Base-by-base conservation (phyloP, 1,140 invertebrate species). In the Hylyphantes graminicola region DNA sequence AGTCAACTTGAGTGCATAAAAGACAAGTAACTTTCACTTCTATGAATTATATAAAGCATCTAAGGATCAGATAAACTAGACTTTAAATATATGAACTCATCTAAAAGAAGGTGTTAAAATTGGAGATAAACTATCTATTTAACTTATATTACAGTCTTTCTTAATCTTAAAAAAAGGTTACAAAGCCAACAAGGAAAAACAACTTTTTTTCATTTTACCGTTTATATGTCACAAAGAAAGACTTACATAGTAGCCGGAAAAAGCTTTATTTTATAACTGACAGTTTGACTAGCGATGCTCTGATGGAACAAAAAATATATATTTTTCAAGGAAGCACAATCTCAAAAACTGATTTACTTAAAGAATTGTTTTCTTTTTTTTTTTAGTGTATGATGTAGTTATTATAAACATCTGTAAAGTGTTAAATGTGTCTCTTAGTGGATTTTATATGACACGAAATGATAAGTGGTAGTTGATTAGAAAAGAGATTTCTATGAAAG, bases 271-370 rank as follows among this genome's bases (percentile, higher is more conserved):
- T n/a, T 19, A 78, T 53, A 54, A 11, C 17, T 78, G 76, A 80
- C 76, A 70, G 21, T 80, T 70, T 70, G 65, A 70, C 21, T 70
- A 50, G n/a, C 53, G 51, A 57, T 68, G n/a, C 17, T 61, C 21
- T 21, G 54, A 70, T 54, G 50, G 35, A 61, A 54, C 13, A 61
- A 19, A n/a, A 19, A 8, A 35, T 12, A 15, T 21, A 11, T 78
- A 78, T 78, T 68, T 80, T 67, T 70, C 54, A 80, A 80, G 77
- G 77, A 80, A 80, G 65, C 13, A 15, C 21, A 15, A 8, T 76
- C 64, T 15, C 50, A 48, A 12, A 15, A 17, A 15, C 57, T 61
- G 55, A 74, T 74, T 57, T 35, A 15, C 48, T 74, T 74, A 76
- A 70, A 70, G 51, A 76, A 76, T 0, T 15, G 5, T n/a, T 76